These are phyloP conservation scores for Leucoma salicis DNA, from an alignment of 2,888 invertebrate species.

Conservation along the genomic window DNA sequence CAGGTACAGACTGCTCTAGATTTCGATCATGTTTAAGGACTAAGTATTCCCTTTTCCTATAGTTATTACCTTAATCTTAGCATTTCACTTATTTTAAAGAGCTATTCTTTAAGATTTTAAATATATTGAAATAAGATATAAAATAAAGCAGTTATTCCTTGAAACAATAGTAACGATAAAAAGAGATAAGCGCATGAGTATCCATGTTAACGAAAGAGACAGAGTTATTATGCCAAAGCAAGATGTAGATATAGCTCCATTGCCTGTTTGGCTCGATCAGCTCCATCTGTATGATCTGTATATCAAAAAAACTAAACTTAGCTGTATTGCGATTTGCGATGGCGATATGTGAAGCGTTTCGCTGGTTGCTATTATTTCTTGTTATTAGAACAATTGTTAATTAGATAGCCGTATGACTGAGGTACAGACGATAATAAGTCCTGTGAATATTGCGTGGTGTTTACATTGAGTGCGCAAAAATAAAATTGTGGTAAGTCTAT, in stretches of 20 bases:
- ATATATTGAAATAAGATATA: too few relatives aligned
- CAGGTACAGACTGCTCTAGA: too few relatives aligned
- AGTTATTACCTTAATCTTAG: too few relatives aligned
- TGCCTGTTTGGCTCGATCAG: constrained; percentile 4
- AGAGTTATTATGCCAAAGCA: constrained; percentile 15
- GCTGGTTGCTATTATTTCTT: constrained; percentile 53
- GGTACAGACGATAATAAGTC: constrained; percentile 10
- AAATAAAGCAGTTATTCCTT: too few relatives aligned
- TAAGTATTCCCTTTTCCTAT: too few relatives aligned
- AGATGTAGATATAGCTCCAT: background rate
- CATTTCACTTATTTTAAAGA: too few relatives aligned
- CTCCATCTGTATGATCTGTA: constrained; percentile 38
- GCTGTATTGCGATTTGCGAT: constrained; percentile 49
- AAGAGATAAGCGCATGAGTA: constrained; percentile 10
- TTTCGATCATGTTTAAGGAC: too few relatives aligned
- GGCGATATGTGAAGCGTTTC: constrained; percentile 66
- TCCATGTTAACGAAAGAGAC: constrained; percentile 4
- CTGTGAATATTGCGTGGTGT: constrained; percentile 20
- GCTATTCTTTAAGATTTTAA: too few relatives aligned
- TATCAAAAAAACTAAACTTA: constrained; percentile 27
- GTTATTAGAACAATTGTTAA: constrained; percentile 33
- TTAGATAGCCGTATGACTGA: constrained; percentile 31
- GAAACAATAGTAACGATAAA: too few relatives aligned
- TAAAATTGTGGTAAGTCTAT: constrained; percentile 63
- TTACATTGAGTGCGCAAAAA: constrained; percentile 21